Conservation (phyloP, 2,888 invertebrate genomes). For the Amblyjoppa proteus region DNA sequence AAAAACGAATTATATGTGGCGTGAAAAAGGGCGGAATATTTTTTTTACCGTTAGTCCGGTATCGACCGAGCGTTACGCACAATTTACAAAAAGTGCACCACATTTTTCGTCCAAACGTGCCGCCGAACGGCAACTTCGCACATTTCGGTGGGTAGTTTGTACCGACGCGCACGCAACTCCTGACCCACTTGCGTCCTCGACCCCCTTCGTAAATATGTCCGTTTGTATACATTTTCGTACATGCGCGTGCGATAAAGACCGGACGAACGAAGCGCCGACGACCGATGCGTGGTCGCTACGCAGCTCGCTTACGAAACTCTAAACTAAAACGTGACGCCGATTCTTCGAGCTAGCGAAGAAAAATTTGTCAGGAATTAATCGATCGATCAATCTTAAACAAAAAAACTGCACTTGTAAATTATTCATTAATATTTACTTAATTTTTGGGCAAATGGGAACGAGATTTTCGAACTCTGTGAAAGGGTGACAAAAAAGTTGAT, state of each 20-base stretch:
- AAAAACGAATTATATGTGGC: background rate
- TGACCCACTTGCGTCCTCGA: conserved; percentile 50
- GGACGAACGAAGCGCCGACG: conserved; percentile 8
- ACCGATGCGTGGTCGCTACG: conserved; percentile 11
- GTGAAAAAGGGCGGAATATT: conserved; percentile 6
- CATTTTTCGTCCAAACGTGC: conserved; percentile 1
- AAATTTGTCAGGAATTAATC: background rate
- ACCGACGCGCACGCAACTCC: conserved; percentile 14
- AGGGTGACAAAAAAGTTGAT: background rate
- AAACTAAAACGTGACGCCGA: background rate
- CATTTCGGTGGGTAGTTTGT: conserved; percentile 23
- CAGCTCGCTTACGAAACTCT: conserved; percentile 19
- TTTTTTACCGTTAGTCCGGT: conserved; percentile 7
- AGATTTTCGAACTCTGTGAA: background rate
- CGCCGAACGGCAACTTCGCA: background rate
- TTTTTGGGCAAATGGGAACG: background rate
- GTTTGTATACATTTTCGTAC: conserved; percentile 33
- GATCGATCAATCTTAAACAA: background rate
- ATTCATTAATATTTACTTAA: background rate
- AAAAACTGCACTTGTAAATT: background rate
- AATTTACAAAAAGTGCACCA: background rate
- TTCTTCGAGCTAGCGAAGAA: background rate
- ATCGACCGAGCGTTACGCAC: background rate
- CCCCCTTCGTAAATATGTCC: conserved; percentile 37
- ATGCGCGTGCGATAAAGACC: conserved; percentile 32